These are phyloP conservation scores for Cheilosia soror DNA, from an alignment of 2,888 invertebrate species.

Conservation along the genomic window DNA sequence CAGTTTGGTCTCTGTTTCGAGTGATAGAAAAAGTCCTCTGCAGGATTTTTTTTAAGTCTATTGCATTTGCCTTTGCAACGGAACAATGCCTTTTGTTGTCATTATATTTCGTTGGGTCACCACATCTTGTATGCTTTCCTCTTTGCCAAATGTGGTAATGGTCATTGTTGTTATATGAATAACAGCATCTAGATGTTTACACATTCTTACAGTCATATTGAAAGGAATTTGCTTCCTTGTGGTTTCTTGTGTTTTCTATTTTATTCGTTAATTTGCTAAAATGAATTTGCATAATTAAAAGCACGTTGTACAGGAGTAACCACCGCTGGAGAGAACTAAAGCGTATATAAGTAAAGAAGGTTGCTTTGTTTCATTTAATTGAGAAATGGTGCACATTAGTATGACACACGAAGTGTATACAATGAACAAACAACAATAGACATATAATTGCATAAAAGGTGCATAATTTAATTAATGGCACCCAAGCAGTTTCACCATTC, in stretches of 20 bases:
- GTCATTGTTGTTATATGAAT: constrained; percentile 23
- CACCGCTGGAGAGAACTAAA: background rate
- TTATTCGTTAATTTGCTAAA: constrained; percentile 15
- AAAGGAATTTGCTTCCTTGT: background rate
- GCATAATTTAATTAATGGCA: constrained; percentile 27
- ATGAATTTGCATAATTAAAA: constrained; percentile 37
- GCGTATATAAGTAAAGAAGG: background rate
- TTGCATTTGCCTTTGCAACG: background rate
- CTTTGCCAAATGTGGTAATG: constrained; percentile 3
- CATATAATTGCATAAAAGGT: constrained; percentile 4
- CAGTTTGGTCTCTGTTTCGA: background rate
- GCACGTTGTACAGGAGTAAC: background rate
- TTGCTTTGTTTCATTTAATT: constrained; percentile 20
- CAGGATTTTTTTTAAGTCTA: background rate
- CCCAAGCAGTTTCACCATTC: background rate
- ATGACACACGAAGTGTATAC: background rate
- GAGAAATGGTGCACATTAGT: constrained; percentile 3
- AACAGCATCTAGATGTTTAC: background rate
- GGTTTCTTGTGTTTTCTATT: background rate
- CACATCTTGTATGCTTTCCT: background rate
- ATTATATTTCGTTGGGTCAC: constrained; percentile 6
- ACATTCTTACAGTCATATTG: background rate
- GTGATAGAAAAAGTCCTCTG: constrained; percentile 4
- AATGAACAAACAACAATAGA: constrained; percentile 12
- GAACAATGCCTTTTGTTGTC: constrained; percentile 1